Percentiles rank a stretch among this genome's conserved stretches.
phyloP scores from a whole-genome alignment of 1,140 invertebrate species.

The Pantala flavescens region DNA sequence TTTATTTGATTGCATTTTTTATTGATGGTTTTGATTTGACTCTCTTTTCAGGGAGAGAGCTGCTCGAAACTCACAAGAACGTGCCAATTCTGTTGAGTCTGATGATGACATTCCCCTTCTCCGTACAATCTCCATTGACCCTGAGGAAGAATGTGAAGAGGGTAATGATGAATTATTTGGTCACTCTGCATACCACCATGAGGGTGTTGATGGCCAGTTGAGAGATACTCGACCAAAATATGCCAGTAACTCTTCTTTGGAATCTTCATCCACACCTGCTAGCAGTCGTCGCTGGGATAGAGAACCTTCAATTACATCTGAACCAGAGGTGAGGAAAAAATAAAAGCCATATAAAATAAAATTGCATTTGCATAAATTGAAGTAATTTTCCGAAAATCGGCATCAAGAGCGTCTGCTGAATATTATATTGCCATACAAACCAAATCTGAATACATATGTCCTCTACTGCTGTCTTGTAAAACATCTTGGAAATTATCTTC shows the following conservation, averaged over 20 bases:
- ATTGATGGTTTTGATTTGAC: too few species aligned
- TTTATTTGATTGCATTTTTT: too few species aligned
- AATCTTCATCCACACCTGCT: constrained; percentile 27
- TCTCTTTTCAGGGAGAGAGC: constrained; percentile 18
- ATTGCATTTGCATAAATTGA: neutral
- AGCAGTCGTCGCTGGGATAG: neutral
- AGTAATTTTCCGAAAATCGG: too few species aligned
- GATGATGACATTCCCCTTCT: constrained; percentile 33
- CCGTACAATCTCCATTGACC: constrained; percentile 32
- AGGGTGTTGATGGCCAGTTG: neutral
- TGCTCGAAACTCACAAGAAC: constrained; percentile 25
- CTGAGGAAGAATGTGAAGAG: constrained; percentile 25
- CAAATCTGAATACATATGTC: too few species aligned
- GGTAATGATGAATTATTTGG: constrained; percentile 16
- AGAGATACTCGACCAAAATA: constrained; percentile 21
- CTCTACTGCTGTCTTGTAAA: too few species aligned
- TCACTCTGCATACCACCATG: neutral
- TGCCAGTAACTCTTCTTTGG: constrained; percentile 35
- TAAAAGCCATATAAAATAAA: neutral
- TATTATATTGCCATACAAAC: too few species aligned
- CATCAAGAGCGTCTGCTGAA: too few species aligned
- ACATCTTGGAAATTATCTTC: too few species aligned
- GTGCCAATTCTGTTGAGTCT: constrained; percentile 33
- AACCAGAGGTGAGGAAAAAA: neutral
- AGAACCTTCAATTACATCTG: neutral